Evolutionary conservation across 2,888 invertebrate species (phyloP), one percentile per base, ranked within the genome.

Genomic region (Eremobia ochroleuca): DNA sequence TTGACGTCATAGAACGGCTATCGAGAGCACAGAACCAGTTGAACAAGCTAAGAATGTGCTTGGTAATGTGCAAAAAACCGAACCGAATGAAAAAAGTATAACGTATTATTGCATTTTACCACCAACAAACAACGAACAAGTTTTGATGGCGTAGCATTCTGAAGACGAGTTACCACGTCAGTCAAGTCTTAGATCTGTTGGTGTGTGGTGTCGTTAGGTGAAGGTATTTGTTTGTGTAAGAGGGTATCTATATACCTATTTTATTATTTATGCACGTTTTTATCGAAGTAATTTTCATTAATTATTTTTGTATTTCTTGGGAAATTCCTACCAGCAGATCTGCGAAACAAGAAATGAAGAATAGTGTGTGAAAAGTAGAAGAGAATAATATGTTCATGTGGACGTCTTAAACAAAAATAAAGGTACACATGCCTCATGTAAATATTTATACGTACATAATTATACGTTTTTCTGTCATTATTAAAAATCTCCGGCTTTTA

Each of bases 1-100:
- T 83, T 83, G 83, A 83, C 83, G 85, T 83, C 83, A 83, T 31
- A 34, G 2, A 8, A 18, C 59, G 13, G 40, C 8, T 67, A 59
- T 71, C 28, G 34, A 73, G 76, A 76, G 34, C 73, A 67, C 11
- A 73, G 21, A 85, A 85, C 83, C 70, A 55, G 83, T 85, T 46
- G 9, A 11, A 49, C 28, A 8, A 61, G 21, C 9, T 4, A 59
- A 64, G 62, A 85, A 80, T 73, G 40, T 62, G 61, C 28, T 4
- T 46, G 31, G 11, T 66, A 59, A 80, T 61, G 15, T 15, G 13
- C 46, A 64, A 68, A 79, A 79, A 81, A 67, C 6, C 18, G 4
- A 21, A 25, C 0, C 4, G 13, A 25, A 4, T 21, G 11, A 81
- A 68, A 74, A 68, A 74, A 55, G 15, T n/a, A 40, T 34, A 40